phyloP scores from a whole-genome alignment of 2,113 vertebrate species.

The Oryzias celebensis region DNA sequence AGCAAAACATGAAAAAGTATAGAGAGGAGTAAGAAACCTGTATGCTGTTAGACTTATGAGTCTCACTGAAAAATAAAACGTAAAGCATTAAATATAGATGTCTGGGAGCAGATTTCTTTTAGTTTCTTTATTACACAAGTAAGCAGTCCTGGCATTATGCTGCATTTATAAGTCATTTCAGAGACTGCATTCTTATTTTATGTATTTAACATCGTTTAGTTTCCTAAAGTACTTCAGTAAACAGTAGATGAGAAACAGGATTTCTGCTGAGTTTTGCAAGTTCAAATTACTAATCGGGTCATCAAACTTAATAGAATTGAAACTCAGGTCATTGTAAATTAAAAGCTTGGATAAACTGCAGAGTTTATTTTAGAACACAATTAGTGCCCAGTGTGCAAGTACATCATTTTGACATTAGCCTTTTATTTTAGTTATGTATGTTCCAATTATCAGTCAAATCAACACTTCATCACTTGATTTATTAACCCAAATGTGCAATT shows the following conservation, averaged over 20 bases:
- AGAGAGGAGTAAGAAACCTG: no score
- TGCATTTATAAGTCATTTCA: not conserved
- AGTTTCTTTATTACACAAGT: slow-evolving; percentile 25
- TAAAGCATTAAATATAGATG: not conserved
- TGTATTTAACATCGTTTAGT: not conserved
- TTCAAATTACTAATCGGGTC: not conserved
- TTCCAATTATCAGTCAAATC: no score
- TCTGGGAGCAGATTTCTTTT: slow-evolving; percentile 16
- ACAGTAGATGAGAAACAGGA: not conserved
- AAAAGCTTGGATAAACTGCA: not conserved
- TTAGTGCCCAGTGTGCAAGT: not conserved
- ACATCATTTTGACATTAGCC: not conserved
- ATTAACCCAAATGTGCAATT: no score
- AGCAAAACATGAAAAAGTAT: no score
- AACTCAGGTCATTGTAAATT: not conserved
- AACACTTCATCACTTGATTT: no score
- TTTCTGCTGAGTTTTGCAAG: not conserved
- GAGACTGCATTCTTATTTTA: not conserved
- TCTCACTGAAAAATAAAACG: no score
- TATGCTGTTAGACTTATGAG: no score
- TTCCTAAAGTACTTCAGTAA: not conserved
- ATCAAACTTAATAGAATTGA: not conserved
- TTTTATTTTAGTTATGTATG: no score
- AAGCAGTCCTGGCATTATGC: slow-evolving; percentile 3
- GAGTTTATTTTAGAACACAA: not conserved